phyloP scores from a whole-genome alignment of 1,140 invertebrate genomes.

The Procambarus clarkii region DNA sequence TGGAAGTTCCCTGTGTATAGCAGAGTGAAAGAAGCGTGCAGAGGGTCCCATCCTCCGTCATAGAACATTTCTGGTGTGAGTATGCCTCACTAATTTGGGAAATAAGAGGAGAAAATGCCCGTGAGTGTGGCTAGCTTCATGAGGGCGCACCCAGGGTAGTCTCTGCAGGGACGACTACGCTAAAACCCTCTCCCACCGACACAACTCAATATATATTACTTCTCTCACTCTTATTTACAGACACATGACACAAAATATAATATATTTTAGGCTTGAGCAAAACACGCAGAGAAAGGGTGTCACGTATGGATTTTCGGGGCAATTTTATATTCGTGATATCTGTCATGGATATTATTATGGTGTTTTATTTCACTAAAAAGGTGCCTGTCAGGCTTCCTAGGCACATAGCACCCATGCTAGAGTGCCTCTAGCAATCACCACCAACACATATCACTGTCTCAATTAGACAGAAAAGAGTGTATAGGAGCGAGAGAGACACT shows the following conservation, averaged over 20 bases:
- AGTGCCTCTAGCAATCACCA: too few species aligned
- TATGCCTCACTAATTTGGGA: neutral
- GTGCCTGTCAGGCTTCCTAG: too few species aligned
- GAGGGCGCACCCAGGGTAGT: neutral
- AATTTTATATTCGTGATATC: too few species aligned
- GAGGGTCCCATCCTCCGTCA: neutral
- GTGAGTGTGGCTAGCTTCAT: neutral
- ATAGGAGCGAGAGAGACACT: too few species aligned
- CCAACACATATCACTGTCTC: too few species aligned
- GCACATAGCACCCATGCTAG: too few species aligned
- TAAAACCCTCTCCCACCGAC: neutral
- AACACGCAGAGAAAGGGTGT: neutral
- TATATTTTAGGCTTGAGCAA: too few species aligned
- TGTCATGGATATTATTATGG: too few species aligned
- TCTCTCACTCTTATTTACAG: too few species aligned
- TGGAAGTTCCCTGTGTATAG: neutral
- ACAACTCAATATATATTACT: neutral
- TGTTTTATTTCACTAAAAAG: too few species aligned
- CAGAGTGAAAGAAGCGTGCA: neutral
- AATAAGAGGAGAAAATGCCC: neutral
- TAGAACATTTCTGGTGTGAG: neutral
- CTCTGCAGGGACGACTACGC: neutral
- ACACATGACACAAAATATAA: too few species aligned
- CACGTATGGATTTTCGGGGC: neutral
- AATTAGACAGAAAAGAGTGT: too few species aligned